Conservation (phyloP, 2,797 vertebrate genomes). For the Gymnothorax javanicus region DNA sequence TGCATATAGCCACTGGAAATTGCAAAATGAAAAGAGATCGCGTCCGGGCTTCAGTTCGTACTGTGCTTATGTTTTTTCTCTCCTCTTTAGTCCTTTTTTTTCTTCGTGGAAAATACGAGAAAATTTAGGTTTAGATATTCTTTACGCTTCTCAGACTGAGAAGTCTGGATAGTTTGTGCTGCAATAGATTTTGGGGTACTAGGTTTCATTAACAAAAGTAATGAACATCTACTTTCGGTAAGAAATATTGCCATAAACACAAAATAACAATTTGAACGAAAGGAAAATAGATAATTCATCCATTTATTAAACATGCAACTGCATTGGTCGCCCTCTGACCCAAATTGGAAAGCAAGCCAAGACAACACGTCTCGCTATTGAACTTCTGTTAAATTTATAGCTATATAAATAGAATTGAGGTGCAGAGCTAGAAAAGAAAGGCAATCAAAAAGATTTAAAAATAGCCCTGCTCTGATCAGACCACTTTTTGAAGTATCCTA, state of each 20-base stretch:
- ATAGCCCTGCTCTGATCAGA: too few species aligned
- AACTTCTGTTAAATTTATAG: too few species aligned
- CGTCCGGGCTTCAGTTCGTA: too few species aligned
- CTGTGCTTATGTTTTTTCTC: too few species aligned
- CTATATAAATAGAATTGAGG: too few species aligned
- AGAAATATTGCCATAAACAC: not conserved
- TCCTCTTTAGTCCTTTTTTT: too few species aligned
- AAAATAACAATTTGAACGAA: not conserved
- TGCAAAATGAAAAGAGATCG: not conserved
- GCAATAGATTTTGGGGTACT: not conserved
- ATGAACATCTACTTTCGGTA: not conserved
- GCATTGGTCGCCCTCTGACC: not conserved
- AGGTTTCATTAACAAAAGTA: not conserved
- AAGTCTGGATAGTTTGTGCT: not conserved
- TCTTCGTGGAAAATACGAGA: too few species aligned
- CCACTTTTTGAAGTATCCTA: too few species aligned
- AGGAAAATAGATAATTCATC: not conserved
- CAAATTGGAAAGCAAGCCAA: not conserved
- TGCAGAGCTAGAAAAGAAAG: too few species aligned
- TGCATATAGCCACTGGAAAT: not conserved
- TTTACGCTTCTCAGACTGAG: not conserved
- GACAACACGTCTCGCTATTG: not conserved
- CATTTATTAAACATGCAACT: not conserved
- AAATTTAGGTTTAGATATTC: not conserved
- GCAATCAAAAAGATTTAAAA: too few species aligned